Evolutionary conservation across 2,888 invertebrate species (phyloP).

Genomic region (Thymelicus acteon): DNA sequence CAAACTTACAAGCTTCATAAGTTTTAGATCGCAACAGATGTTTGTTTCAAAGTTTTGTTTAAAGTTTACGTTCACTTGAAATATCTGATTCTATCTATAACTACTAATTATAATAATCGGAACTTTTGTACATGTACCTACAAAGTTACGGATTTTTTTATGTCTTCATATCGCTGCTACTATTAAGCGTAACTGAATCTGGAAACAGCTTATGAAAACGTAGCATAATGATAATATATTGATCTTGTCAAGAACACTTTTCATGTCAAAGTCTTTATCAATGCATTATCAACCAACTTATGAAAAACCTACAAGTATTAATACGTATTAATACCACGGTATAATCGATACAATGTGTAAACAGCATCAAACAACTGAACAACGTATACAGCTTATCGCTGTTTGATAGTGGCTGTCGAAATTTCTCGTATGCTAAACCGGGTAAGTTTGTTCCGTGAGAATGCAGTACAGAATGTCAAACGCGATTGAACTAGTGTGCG

Average conservation of each 20-base stretch:
- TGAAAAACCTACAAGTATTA: too few relatives aligned
- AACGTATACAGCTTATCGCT: slow-evolving; percentile 6
- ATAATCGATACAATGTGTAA: slow-evolving; percentile 4
- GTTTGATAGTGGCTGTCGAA: slow-evolving; percentile 15
- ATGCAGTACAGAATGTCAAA: slow-evolving; percentile 21
- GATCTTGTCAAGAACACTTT: too few relatives aligned
- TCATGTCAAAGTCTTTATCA: too few relatives aligned
- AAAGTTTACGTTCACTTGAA: neutral
- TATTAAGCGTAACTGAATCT: too few relatives aligned
- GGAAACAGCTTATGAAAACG: too few relatives aligned
- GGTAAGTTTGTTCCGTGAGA: slow-evolving; percentile 19
- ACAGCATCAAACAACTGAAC: slow-evolving; percentile 24
- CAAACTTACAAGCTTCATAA: neutral
- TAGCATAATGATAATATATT: too few relatives aligned
- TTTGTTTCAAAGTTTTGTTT: slow-evolving; percentile 36
- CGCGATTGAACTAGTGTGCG: slow-evolving; percentile 18
- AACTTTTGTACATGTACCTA: too few relatives aligned
- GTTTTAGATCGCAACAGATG: slow-evolving; percentile 35
- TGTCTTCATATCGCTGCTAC: too few relatives aligned
- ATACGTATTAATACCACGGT: too few relatives aligned
- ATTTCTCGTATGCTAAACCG: neutral
- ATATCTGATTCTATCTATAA: too few relatives aligned
- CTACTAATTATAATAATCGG: neutral
- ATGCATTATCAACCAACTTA: too few relatives aligned
- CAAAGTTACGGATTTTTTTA: too few relatives aligned